Evolutionary conservation across 2,113 vertebrate species (phyloP).

Genomic region (Hyla sarda): DNA sequence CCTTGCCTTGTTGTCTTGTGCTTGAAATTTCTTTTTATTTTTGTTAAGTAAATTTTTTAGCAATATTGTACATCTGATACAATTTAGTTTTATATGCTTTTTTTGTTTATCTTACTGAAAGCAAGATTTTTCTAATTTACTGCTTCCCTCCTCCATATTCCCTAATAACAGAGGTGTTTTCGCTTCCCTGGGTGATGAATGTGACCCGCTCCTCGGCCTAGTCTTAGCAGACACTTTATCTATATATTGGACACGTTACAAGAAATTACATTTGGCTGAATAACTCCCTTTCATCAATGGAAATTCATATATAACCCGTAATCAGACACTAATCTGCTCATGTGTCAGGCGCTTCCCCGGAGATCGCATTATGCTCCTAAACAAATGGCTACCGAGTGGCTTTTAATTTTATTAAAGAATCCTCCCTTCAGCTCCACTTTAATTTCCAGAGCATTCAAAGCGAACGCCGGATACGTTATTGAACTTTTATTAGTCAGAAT

Average conservation of each 20-base stretch:
- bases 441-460: neutral
- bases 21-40: too few relatives aligned
- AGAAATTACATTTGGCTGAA: constrained; percentile 16
- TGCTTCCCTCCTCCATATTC: neutral
- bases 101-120: too few relatives aligned
- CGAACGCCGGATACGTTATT: neutral
- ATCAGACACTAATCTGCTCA: constrained; percentile 3
- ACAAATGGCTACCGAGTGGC: constrained; percentile 3
- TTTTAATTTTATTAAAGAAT: constrained; percentile 21
- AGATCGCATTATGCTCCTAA: neutral
- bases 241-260: neutral
- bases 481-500: neutral
- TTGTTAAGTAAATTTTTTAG: too few relatives aligned
- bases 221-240: neutral
- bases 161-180: neutral
- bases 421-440: constrained; percentile 8
- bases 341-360: constrained; percentile 14
- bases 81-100: too few relatives aligned
- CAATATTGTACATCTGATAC: too few relatives aligned
- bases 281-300: constrained; percentile 18
- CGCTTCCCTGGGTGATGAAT: neutral
- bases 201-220: neutral
- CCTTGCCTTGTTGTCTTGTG: too few relatives aligned
- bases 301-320: constrained; percentile 6
- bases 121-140: too few relatives aligned